phyloP scores from a whole-genome alignment of 2,113 vertebrate species.

The Hucho hucho region DNA sequence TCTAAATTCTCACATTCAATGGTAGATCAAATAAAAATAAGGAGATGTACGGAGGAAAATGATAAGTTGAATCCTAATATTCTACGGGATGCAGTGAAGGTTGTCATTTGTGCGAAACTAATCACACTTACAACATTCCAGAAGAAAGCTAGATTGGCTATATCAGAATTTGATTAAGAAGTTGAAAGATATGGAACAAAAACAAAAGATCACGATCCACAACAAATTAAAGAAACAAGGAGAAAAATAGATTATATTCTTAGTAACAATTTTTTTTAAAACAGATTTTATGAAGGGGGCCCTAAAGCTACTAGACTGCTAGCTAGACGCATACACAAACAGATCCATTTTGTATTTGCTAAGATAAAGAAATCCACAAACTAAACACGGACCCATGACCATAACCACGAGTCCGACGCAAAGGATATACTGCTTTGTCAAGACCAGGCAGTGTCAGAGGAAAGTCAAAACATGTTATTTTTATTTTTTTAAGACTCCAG shows the following conservation, averaged over 20 bases:
- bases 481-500: too few relatives aligned
- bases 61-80: conserved; percentile 6
- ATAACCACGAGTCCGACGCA: background rate
- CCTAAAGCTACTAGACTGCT: background rate
- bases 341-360: background rate
- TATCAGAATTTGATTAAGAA: background rate
- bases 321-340: background rate
- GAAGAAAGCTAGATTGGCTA: background rate
- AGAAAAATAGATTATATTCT: conserved; percentile 17
- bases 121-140: background rate
- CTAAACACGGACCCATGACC: background rate
- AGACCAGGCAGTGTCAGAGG: too few relatives aligned
- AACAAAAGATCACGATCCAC: background rate
- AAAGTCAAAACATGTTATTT: too few relatives aligned
- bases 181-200: background rate
- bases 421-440: background rate
- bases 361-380: conserved; percentile 2
- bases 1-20: conserved; percentile 12
- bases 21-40: conserved; percentile 14
- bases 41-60: conserved; percentile 18
- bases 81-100: conserved; percentile 28
- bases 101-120: conserved; percentile 20
- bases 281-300: conserved; percentile 5
- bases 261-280: too few relatives aligned
- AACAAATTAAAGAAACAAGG: conserved; percentile 7